Evolutionary conservation across 2,888 invertebrate species (phyloP).

Genomic region (Didymodactylos carnosus): DNA sequence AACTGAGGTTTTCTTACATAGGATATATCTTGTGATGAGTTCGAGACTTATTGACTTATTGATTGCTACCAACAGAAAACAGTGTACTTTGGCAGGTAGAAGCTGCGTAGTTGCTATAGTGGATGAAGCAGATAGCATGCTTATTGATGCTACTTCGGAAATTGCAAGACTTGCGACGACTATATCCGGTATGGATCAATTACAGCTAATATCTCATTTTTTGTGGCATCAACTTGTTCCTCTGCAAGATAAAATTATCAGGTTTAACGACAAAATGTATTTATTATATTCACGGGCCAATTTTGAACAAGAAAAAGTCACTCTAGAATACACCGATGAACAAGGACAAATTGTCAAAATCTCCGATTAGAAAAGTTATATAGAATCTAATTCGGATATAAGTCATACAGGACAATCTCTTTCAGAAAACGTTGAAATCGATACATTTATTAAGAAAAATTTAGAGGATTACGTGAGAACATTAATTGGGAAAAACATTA

Average conservation of each 20-base stretch:
- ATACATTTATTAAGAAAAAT: background rate
- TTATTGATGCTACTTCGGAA: no score
- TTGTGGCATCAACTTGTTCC: slow-evolving; percentile 7
- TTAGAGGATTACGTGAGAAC: background rate
- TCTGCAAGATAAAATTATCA: background rate
- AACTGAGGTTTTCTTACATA: no score
- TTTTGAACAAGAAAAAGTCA: background rate
- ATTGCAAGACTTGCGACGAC: slow-evolving; percentile 13
- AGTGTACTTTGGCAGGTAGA: no score
- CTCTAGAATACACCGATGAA: background rate
- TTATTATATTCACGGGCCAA: background rate
- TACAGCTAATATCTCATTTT: slow-evolving; percentile 9
- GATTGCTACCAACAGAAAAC: no score
- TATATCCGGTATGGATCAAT: slow-evolving; percentile 13
- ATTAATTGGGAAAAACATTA: background rate
- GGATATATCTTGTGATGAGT: no score
- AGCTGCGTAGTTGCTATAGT: no score
- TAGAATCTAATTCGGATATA: background rate
- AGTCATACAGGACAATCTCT: background rate
- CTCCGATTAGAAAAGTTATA: background rate
- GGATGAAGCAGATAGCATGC: no score
- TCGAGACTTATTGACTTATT: no score
- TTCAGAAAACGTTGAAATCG: background rate
- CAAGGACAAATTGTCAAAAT: background rate
- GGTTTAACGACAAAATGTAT: background rate